These are phyloP conservation scores for Thoracochromis brauschi DNA, from an alignment of 2,113 vertebrate species.

Conservation along the genomic window DNA sequence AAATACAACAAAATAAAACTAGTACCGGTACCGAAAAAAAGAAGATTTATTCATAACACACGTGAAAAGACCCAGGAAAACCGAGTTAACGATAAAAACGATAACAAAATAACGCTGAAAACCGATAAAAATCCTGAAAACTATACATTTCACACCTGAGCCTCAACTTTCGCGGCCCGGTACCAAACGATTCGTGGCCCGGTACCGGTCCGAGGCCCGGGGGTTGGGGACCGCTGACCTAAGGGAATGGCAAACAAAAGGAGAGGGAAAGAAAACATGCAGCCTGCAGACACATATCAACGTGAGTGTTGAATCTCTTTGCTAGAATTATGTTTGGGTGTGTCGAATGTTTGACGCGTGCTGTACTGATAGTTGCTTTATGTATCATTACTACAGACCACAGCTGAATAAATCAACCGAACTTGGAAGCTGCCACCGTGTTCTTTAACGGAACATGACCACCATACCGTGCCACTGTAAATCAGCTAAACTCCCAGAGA, in stretches of 20 bases:
- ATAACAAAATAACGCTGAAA: too few species aligned
- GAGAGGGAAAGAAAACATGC: neutral
- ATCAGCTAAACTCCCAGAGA: neutral
- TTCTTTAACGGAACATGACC: neutral
- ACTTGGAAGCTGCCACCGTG: neutral
- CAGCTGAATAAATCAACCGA: neutral
- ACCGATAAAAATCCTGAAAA: too few species aligned
- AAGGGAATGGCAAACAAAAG: neutral
- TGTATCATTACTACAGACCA: neutral
- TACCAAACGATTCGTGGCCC: too few species aligned
- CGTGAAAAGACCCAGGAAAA: too few species aligned
- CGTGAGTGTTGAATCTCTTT: neutral
- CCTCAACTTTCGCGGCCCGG: too few species aligned
- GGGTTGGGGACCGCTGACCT: neutral
- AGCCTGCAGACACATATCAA: neutral
- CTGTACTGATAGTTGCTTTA: neutral
- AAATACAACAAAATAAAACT: too few species aligned
- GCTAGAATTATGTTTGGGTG: neutral
- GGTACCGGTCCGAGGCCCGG: too few species aligned
- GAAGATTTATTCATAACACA: too few species aligned
- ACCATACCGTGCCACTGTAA: neutral
- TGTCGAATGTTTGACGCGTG: neutral
- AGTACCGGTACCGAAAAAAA: too few species aligned
- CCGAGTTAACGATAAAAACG: accelerated
- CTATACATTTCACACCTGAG: too few species aligned